These are phyloP conservation scores for Epicauta chinensis DNA, from an alignment of 1,140 invertebrate species.

Conservation along the genomic window DNA sequence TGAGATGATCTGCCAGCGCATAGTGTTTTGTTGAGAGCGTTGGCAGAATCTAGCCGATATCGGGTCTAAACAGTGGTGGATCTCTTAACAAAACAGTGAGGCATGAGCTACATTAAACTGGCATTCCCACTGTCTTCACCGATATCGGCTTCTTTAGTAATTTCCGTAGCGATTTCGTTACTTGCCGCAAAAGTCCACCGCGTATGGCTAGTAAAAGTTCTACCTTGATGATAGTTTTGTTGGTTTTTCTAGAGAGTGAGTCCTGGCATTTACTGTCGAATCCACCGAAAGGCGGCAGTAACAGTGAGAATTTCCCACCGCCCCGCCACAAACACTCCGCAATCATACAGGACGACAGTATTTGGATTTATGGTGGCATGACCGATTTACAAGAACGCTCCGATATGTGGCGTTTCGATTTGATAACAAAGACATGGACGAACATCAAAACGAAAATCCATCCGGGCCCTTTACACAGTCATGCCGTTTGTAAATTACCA, in stretches of 20 bases:
- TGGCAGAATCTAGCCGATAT: too few species aligned
- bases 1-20: neutral
- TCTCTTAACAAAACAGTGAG: too few species aligned
- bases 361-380: constrained; percentile 89
- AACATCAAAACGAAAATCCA: constrained; percentile 59
- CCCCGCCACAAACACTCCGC: constrained; percentile 80
- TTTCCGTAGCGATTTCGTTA: too few species aligned
- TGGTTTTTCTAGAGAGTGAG: constrained; percentile 57
- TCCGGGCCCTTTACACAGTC: constrained; percentile 74
- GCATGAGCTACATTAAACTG: too few species aligned
- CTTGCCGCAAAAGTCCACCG: too few species aligned
- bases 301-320: constrained; percentile 52
- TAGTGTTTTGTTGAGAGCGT: too few species aligned
- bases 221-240: too few species aligned
- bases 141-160: too few species aligned
- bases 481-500: constrained; percentile 70
- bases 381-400: constrained; percentile 72
- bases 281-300: constrained; percentile 25
- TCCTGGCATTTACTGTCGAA: constrained; percentile 62
- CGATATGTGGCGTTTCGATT: constrained; percentile 82
- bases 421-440: constrained; percentile 61
- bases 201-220: too few species aligned
- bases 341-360: constrained; percentile 66
- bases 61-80: too few species aligned
- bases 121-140: too few species aligned